Base-by-base conservation (phyloP, 2,113 vertebrate genomes). In the Pituophis catenifer region DNA sequence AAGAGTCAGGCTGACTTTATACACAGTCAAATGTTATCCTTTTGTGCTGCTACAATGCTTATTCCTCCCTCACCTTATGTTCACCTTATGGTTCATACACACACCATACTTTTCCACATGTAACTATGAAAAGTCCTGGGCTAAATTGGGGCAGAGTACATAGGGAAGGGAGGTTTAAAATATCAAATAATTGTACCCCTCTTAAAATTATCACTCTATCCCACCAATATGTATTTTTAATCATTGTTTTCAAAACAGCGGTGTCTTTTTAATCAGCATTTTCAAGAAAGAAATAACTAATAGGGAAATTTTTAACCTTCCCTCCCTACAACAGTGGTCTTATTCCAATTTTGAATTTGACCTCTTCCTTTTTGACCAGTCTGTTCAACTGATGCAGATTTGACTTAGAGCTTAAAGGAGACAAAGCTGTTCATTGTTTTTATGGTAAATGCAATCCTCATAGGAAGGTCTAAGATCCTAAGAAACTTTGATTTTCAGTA, bases 371-470 rank as follows among this genome's bases (percentile, higher is more conserved):
- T n/a, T 24, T 58, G 26, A 33, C 38, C 53, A 15, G 26, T 50
- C 57, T 89, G 24, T 57, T 0, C 86, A 86, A 55, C 88, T 93
- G 75, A 91, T 85, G 86, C 5, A 81, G 86, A 62, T 5, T 17
- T 94, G 50, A 23, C 65, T 95, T 95, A 93, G 86, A 86, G 52
- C 48, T 57, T 9, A 17, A 62, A 3, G 92, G 50, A 88, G 12
- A 1, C 90, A 86, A 4, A 11, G n/a, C 29, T 92, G 91, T 81
- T 81, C 75, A 1, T 81, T 81, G 33, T 81, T 44, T 81, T 81
- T 81, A 81, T 8, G 1, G 23, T 12, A 50, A 62, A 65, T 50
- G 44, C 58, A 90, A 2, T 8, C 12, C 15, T 52, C 24, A 44
- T 48, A 17, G 58, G 13, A 59, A 70, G 26, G 8, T 52, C 26